Evolutionary conservation across 2,797 vertebrate genomes (phyloP).

Genomic region (Eospalax fontanierii): DNA sequence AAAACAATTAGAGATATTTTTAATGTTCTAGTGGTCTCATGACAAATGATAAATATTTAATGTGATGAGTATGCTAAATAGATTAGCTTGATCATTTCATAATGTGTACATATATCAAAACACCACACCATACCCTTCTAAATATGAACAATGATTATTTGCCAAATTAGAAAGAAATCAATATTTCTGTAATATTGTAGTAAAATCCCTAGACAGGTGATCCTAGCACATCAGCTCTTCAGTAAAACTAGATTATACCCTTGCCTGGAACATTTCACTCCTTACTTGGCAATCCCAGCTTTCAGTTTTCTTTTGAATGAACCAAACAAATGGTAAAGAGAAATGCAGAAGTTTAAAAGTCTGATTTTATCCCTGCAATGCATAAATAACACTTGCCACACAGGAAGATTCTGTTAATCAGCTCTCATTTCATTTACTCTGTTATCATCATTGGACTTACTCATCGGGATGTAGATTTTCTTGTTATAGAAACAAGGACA

Average conservation of each 20-base stretch:
- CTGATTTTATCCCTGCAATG: background rate
- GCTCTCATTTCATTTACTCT: background rate
- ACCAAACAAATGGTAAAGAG: constrained; percentile 51
- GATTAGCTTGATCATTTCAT: background rate
- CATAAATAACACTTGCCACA: background rate
- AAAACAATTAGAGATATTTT: constrained; percentile 7
- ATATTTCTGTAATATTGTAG: background rate
- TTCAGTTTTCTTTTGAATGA: background rate
- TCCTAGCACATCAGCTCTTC: background rate
- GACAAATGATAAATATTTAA: background rate
- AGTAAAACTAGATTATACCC: background rate
- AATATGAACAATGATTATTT: background rate
- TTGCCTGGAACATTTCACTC: background rate
- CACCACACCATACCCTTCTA: background rate
- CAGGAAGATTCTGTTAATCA: background rate
- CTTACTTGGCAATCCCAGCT: constrained; percentile 12
- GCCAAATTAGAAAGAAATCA: background rate
- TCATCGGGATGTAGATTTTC: constrained; percentile 3
- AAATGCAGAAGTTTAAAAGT: background rate
- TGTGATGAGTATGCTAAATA: background rate
- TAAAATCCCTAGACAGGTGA: background rate
- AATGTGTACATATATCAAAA: background rate
- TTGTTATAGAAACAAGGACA: constrained; percentile 35
- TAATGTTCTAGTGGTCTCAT: background rate
- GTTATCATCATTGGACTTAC: background rate